phyloP scores from a whole-genome alignment of 2,888 invertebrate genomes.

The Drosophila falleni region DNA sequence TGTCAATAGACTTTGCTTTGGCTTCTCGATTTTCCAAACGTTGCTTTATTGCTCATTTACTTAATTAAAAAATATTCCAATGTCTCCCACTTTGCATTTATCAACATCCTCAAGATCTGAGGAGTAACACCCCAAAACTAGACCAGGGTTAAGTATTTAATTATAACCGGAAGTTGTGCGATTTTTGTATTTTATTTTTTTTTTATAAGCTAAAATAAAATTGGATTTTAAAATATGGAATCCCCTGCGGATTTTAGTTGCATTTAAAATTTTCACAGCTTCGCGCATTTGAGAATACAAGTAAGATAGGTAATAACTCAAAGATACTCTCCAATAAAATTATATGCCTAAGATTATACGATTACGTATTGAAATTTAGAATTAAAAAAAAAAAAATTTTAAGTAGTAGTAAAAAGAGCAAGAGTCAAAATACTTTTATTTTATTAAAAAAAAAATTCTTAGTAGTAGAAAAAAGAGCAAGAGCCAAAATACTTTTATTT shows the following conservation, averaged over 20 bases:
- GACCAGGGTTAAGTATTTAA: constrained; percentile 10
- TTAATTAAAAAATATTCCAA: constrained; percentile 40
- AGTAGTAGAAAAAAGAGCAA: no score
- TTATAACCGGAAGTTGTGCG: not conserved
- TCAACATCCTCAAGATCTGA: constrained; percentile 3
- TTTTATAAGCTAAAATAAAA: not conserved
- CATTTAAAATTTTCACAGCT: not conserved
- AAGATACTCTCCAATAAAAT: not conserved
- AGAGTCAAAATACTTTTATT: no score
- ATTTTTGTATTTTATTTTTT: not conserved
- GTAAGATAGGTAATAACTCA: not conserved
- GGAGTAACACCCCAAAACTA: not conserved
- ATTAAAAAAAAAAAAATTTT: no score
- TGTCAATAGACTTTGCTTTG: constrained; percentile 41
- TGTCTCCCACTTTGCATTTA: not conserved
- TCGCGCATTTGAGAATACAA: not conserved
- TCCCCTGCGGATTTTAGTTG: not conserved
- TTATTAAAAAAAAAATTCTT: no score
- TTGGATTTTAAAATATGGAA: constrained; percentile 5
- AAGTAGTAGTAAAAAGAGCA: no score
- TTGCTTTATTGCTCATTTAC: constrained; percentile 40
- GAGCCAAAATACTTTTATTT: no score
- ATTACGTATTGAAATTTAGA: no score
- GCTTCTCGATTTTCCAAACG: constrained; percentile 39
- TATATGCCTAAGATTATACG: no score